phyloP scores from a whole-genome alignment of 2,113 vertebrate genomes.

The Mohoua ochrocephala region DNA sequence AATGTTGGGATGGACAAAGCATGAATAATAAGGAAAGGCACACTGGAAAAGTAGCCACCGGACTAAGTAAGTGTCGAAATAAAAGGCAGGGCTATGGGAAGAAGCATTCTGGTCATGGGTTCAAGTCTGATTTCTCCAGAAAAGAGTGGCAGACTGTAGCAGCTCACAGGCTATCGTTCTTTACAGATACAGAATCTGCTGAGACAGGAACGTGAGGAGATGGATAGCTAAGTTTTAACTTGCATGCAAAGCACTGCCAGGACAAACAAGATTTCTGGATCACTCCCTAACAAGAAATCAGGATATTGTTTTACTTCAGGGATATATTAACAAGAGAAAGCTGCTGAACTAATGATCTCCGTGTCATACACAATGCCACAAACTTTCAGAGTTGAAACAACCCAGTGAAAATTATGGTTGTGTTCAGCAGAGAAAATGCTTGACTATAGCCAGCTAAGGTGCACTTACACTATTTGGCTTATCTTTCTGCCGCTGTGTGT shows the following conservation, averaged over 20 bases:
- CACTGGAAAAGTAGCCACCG: not conserved
- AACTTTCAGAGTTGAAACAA: not conserved
- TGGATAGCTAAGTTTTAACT: slow-evolving; percentile 37
- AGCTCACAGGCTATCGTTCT: slow-evolving; percentile 1
- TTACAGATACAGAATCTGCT: slow-evolving; percentile 44
- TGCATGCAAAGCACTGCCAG: not conserved
- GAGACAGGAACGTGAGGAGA: slow-evolving; percentile 27
- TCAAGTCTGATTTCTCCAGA: not conserved
- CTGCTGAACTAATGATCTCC: not conserved
- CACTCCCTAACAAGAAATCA: not conserved
- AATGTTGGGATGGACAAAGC: not conserved
- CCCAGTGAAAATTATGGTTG: not conserved
- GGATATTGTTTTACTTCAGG: not conserved
- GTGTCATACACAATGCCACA: not conserved
- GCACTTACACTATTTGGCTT: not conserved
- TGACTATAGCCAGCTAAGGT: not conserved
- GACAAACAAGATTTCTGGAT: slow-evolving; percentile 13
- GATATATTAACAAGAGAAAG: not conserved
- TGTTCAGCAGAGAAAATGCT: not conserved
- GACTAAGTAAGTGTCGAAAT: not conserved
- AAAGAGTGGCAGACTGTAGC: not conserved
- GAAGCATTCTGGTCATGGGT: not conserved
- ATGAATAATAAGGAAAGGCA: not conserved
- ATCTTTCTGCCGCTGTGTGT: not conserved
- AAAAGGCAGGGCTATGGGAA: not conserved